Base-by-base conservation (phyloP, 2,113 vertebrate species). In the Crotophaga sulcirostris region DNA sequence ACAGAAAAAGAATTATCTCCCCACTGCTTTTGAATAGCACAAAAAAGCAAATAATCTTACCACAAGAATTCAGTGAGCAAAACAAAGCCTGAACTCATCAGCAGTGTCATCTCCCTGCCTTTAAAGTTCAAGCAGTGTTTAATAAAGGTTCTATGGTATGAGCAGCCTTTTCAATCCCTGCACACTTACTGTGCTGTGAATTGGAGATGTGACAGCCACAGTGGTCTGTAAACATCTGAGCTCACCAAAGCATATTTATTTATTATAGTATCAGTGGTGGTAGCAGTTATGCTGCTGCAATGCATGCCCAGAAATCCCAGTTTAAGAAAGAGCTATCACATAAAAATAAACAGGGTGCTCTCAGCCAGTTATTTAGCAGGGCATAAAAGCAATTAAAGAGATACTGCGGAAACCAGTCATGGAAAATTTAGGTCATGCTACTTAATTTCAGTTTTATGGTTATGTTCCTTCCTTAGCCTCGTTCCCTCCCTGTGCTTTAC, bases 401-500 rank as follows among this genome's bases (percentile, higher is more conserved):
- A 60, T 59, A 94, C 81, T 76, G 84, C 78, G 58, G 78, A 76
- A 93, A 76, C 24, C 38, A 75, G 89, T 79, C 66, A 94, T 91
- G 93, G 94, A 97, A 97, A 96, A 93, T 68, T 68, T 89, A 73
- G 80, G 69, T 92, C 87, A 92, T 68, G 33, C 40, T 72, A 58
- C 89, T 94, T 75, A 75, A 94, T 90, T 78, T 87, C 73, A 64
- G 33, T n/a, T 84, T 90, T 87, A 64, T 75, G 93, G 60, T 56
- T 82, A 31, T 31, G 84, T 60, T 92, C 84, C 60, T 92, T 91
- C 73, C 94, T 87, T 49, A 89, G 87, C 33, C 24, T 64, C 40
- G 56, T 86, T 94, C 73, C 56, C n/a, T 87, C 54, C 56, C 64
- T 29, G 1, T 62, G 79, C 59, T 89, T 51, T 74, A 45, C 29